Evolutionary conservation across 2,888 invertebrate species (phyloP), one percentile per base, ranked within the genome.

Genomic region (Acronicta aceris): DNA sequence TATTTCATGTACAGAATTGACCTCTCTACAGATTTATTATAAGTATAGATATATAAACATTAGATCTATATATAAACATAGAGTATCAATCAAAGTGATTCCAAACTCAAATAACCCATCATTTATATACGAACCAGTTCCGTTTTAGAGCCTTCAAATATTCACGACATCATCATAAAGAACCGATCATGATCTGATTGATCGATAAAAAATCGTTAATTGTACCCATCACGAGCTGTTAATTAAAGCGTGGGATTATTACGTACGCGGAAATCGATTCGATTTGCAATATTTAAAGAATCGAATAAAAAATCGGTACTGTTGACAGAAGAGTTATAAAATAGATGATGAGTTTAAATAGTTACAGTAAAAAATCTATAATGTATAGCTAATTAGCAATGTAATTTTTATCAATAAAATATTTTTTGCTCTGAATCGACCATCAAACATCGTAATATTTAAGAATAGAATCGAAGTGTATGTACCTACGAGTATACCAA

Each of bases 151-250:
- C 83, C 83, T 87, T 86, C 81, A 81, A 58, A 71, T 65, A 33
- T 81, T 82, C 85, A 83, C 79, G 80, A 80, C 67, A 76, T 71
- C 67, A 74, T 76, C 79, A 78, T 82, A 81, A 84, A 80, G 62
- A 76, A 70, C 79, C 78, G 73, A 82, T 75, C 73, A 80, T 68
- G 65, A 65, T 77, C 74, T 69, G 78, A 64, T 58, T 62, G 57
- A 74, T 76, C 63, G 53, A 71, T 67, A 65, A 75, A 87, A 87
- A 87, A 81, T 61, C 45, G 58, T 78, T 88, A 88, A 88, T 88
- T 87, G 88, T 87, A 79, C 81, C 76, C 67, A 81, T 83, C 79
- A 81, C 78, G 63, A 71, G 62, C 49, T 67, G 66, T 74, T 84
- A 82, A 87, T 88, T 81, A 83, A 77, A 66, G 56, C 66, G 78